Evolutionary conservation across 2,888 invertebrate genomes (phyloP), one percentile per base, ranked within the genome.

Genomic region (Romanomermis culicivorax): DNA sequence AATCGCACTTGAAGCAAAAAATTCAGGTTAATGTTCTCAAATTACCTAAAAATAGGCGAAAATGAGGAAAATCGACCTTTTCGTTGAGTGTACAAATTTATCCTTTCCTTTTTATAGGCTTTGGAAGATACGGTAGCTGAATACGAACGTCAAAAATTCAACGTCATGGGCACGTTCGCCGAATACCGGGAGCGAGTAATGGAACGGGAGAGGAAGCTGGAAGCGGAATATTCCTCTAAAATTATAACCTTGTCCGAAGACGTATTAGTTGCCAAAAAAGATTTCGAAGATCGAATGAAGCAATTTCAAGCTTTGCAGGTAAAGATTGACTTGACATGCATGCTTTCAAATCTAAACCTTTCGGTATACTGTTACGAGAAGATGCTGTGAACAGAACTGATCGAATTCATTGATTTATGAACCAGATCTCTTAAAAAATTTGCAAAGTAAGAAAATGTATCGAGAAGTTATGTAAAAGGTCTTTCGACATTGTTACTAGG

Each of bases 261-360:
- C 64, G 59, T 74, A 64, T 50, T 75, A 65, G 61, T 70, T 55
- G 68, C 64, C 11, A 64, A 64, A 56, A 65, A 66, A 53, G 68
- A 69, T 52, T 74, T 73, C 69, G 71, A 68, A 68, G 66, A 54
- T 64, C 60, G 65, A 67, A 75, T 58, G 74, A 74, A 62, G 68
- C 65, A 71, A 68, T 74, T 66, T 69, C 75, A 61, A 70, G 61
- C 64, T 7, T 55, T 66, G 3, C 66, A 68, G 60, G 65, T 63
- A 52, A 26, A 53, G 54, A 11, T 53, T 14, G n/a, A n/a, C n/a
- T n/a, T n/a, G n/a, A n/a, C n/a, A n/a, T n/a, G n/a, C 27, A n/a
- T 30, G 20, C 4, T 24, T 48, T 7, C 11, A 24, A 23, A 24
- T 7, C 20, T 42, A 42, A 42, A 11, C 14, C 14, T 36, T n/a